Evolutionary conservation across 2,888 invertebrate species (phyloP).

Genomic region (Lissocephala sabroskyi): DNA sequence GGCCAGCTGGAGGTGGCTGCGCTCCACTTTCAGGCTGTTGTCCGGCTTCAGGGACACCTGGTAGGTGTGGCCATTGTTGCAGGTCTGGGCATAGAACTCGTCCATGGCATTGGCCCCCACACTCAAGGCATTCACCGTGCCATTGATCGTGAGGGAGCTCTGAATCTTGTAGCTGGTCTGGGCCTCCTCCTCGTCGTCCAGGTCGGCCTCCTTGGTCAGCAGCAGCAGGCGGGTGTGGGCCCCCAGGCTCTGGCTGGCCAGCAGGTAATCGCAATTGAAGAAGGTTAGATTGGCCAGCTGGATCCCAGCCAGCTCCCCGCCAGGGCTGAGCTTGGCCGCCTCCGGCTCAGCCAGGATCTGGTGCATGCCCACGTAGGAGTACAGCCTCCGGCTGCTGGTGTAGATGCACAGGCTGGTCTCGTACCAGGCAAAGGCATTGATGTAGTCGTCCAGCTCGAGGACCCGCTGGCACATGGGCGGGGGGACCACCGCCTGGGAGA

Average conservation of each 20-base stretch:
- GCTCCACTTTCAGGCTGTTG: constrained; percentile 13
- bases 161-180: constrained; percentile 14
- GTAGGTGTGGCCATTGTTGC: constrained; percentile 28
- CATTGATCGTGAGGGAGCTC: constrained; percentile 21
- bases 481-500: constrained; percentile 82
- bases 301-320: constrained; percentile 13
- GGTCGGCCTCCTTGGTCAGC: constrained; percentile 10
- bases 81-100: constrained; percentile 38
- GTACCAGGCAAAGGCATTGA: constrained; percentile 74
- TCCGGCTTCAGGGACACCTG: constrained; percentile 19
- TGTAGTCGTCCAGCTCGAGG: constrained; percentile 74
- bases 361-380: constrained; percentile 12
- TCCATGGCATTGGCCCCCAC: constrained; percentile 12
- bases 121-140: constrained; percentile 32
- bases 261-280: constrained; percentile 17
- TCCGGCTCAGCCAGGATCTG: background rate
- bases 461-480: constrained; percentile 85
- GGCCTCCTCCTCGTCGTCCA: constrained; percentile 4
- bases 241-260: constrained; percentile 30
- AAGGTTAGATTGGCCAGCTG: constrained; percentile 31
- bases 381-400: constrained; percentile 37
- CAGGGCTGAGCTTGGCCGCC: constrained; percentile 14
- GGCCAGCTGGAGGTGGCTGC: constrained; percentile 22
- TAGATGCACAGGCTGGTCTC: constrained; percentile 40
- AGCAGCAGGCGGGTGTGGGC: constrained; percentile 20